Base-by-base conservation (phyloP, 1,140 invertebrate genomes). In the Sesamia nonagrioides region DNA sequence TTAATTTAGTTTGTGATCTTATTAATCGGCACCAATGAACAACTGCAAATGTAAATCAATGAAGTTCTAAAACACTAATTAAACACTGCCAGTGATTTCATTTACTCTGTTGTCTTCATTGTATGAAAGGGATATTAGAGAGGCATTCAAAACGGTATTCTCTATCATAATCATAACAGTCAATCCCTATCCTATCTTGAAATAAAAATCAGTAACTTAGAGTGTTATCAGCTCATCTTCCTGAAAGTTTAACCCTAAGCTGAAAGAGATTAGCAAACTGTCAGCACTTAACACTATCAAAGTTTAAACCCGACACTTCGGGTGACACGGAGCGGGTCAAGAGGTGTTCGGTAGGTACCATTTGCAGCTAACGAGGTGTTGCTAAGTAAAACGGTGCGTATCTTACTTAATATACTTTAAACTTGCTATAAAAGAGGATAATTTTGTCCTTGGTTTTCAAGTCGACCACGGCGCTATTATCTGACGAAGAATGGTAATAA, bases 201-300 rank as follows among this genome's bases (percentile, higher is more conserved):
- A n/a, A 37, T 54, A 61, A 37, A 37, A 35, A 37, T 9, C n/a
- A n/a, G 33, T 35, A 37, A 40, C 60, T 35, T 17, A 37, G 5
- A 15, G 7, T 63, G 33, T 63, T 40, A 63, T 63, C 60, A 63
- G 60, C 35, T 40, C 35, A 63, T 35, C 33, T 37, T 63, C n/a
- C 35, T 15, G n/a, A 63, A 40, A 63, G 60, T 63, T 63, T 63
- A 63, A 68, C 72, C 35, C 54, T 61, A 11, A 13, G 33, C 40
- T 58, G 56, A 48, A 61, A 61, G 37, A 58, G 72, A 61, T 75
- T 75, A 75, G 56, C 37, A 42, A 60, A 74, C 54, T 74, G 52
- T 74, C 52, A 58, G 56, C 35, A 75, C 72, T 60, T 75, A 33
- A 75, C 56, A 42, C 56, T 75, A 60, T 75, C 37, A 75, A 75